A percentile compares a stretch with the other conserved stretches of the same genome.
Evolutionary conservation across 2,113 vertebrate genomes (phyloP).

Genomic region (Antigone vipio): DNA sequence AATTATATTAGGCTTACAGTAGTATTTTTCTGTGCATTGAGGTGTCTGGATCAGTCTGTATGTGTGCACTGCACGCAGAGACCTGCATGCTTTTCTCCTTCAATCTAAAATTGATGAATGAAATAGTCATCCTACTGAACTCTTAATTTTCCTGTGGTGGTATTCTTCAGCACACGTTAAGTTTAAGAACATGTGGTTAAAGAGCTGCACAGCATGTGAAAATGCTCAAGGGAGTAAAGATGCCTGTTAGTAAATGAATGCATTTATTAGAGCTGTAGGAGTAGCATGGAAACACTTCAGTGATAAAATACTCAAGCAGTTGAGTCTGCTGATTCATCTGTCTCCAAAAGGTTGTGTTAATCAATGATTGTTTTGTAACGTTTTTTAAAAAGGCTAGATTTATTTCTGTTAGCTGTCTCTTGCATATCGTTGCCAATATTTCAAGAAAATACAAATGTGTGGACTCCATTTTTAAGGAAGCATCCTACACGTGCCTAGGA

Average conservation of each 20-base stretch:
- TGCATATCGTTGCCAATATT: background rate
- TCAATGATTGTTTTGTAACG: conserved; percentile 38
- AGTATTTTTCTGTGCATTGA: background rate
- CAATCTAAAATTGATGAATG: conserved; percentile 59
- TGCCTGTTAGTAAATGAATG: conserved; percentile 51
- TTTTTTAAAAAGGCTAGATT: background rate
- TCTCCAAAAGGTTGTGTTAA: conserved; percentile 43
- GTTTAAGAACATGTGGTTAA: conserved; percentile 11
- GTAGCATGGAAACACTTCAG: background rate
- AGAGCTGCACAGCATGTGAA: background rate
- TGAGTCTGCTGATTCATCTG: conserved; percentile 45
- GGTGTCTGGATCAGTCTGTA: conserved; percentile 18
- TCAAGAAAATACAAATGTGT: conserved; percentile 8
- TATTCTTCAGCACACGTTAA: conserved; percentile 13
- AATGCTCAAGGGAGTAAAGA: background rate
- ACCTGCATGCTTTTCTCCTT: background rate
- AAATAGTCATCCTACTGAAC: conserved; percentile 54
- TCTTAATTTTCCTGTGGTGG: conserved; percentile 57
- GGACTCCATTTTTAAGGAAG: background rate
- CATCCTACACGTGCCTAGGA: background rate
- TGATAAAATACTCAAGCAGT: conserved; percentile 23
- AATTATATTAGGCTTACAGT: conserved; percentile 20
- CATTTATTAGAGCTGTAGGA: conserved; percentile 37
- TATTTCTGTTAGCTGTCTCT: conserved; percentile 15
- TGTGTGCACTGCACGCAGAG: background rate